Evolutionary conservation across 2,888 invertebrate genomes (phyloP), one percentile per base, ranked within the genome.

Genomic region (Anagyrus pseudococci): DNA sequence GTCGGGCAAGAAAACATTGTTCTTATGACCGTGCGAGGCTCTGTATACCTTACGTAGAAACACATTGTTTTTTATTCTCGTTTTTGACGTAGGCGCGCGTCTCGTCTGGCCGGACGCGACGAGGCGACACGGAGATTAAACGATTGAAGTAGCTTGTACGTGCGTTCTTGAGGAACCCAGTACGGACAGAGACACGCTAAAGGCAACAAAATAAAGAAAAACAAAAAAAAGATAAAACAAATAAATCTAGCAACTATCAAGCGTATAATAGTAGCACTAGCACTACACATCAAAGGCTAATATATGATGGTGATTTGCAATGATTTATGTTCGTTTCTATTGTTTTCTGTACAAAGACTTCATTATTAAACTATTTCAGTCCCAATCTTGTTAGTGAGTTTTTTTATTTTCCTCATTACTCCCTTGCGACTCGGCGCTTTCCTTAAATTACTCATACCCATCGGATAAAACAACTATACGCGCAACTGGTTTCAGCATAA

Each of bases 351-450:
- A 78, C 74, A 78, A 77, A 76, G 74, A 76, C 71, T 64, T 69
- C 68, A 74, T 73, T 71, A 79, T 79, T 78, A 79, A 79, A 79
- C 73, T 71, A 74, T 74, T 76, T 78, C 73, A 78, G 71, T 75
- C 76, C 73, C 75, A 72, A 68, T 20, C 63, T 62, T 59, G 46
- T 50, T 50, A 56, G 23, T 48, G 62, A 62, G 62, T 43, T 43
- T 43, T 7, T 17, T 43, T 19, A n/a, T n/a, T 41, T 43, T 43
- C 33, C 13, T 33, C 33, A 13, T 8, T 33, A 6, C 33, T 33
- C 33, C 33, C n/a, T n/a, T n/a, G n/a, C n/a, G n/a, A n/a, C n/a
- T n/a, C n/a, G n/a, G n/a, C n/a, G n/a, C n/a, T n/a, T n/a, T n/a
- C n/a, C n/a, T n/a, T n/a, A n/a, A n/a, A n/a, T n/a, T n/a, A n/a